Evolutionary conservation across 2,113 vertebrate species (phyloP).

Genomic region (Python bivittatus): DNA sequence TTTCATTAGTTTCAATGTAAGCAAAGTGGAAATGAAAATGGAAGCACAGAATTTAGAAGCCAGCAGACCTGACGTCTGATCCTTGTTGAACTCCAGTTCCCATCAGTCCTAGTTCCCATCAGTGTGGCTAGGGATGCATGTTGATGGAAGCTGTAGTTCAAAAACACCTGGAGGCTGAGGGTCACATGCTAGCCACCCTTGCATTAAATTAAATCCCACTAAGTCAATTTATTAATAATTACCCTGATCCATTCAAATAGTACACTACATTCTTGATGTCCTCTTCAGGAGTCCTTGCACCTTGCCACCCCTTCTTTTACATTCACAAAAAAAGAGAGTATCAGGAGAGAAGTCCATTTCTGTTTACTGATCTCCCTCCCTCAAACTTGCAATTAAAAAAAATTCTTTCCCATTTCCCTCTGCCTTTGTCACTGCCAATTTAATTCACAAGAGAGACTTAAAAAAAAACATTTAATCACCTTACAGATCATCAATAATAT

Average conservation of each 20-base stretch:
- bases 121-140: background rate
- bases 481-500: slow-evolving; percentile 21
- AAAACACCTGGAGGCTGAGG: background rate
- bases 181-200: background rate
- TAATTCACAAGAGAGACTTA: background rate
- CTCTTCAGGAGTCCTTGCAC: background rate
- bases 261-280: background rate
- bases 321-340: background rate
- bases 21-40: background rate
- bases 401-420: background rate
- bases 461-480: background rate
- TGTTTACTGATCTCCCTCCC: background rate
- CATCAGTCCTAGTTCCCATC: background rate
- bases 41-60: background rate
- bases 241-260: background rate
- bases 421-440: background rate
- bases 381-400: background rate
- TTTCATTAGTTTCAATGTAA: background rate
- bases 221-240: background rate
- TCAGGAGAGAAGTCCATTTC: background rate
- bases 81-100: background rate
- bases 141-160: background rate
- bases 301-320: background rate
- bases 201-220: background rate
- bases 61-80: background rate